A percentile compares a stretch with the other conserved stretches of the same genome.
Evolutionary conservation across 2,888 invertebrate species (phyloP).

Genomic region (Sturmia bella): DNA sequence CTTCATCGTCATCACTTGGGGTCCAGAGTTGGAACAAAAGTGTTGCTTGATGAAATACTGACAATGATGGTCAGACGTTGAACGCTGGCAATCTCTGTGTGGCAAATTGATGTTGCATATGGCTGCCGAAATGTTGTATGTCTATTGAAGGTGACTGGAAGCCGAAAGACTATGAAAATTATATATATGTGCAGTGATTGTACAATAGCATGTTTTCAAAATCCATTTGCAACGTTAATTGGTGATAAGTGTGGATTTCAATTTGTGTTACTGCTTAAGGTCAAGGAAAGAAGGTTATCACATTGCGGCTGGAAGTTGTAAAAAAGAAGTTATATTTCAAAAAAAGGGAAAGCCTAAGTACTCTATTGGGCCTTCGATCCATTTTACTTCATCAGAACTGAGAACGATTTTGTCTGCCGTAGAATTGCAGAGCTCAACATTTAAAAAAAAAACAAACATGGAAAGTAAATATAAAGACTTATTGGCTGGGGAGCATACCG

Average conservation of each 20-base stretch:
- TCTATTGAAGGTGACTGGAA: constrained; percentile 28
- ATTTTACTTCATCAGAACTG: too few species aligned
- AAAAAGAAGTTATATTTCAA: too few species aligned
- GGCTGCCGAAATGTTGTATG: constrained; percentile 36
- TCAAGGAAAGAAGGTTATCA: too few species aligned
- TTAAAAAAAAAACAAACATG: too few species aligned
- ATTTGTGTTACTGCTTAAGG: background rate
- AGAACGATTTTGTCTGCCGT: too few species aligned
- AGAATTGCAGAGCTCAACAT: too few species aligned
- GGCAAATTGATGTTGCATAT: constrained; percentile 66
- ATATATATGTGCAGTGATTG: constrained; percentile 46
- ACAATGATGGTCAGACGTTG: constrained; percentile 64
- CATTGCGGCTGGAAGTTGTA: too few species aligned
- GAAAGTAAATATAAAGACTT: too few species aligned
- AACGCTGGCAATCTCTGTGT: constrained; percentile 62
- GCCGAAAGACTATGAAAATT: constrained; percentile 44
- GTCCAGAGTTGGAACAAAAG: constrained; percentile 28
- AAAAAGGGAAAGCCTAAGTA: too few species aligned
- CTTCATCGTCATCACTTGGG: constrained; percentile 13
- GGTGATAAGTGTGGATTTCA: constrained; percentile 13
- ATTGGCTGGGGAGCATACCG: too few species aligned
- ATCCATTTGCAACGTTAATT: constrained; percentile 6
- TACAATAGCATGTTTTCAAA: constrained; percentile 8
- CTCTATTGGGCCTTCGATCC: too few species aligned
- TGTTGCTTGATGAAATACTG: constrained; percentile 62